phyloP scores from a whole-genome alignment of 2,797 vertebrate species.

The Tragopan temminckii region DNA sequence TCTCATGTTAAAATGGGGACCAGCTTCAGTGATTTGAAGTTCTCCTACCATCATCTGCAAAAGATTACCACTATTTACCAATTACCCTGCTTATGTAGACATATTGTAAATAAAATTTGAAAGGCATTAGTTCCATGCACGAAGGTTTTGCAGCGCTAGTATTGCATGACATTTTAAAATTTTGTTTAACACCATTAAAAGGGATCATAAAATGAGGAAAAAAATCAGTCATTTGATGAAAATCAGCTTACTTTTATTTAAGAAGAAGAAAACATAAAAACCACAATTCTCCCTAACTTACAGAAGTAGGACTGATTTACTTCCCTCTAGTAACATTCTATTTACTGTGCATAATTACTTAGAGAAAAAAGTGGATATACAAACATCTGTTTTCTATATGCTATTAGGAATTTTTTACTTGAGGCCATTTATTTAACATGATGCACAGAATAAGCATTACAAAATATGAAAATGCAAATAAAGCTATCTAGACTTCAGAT shows the following conservation, averaged over 20 bases:
- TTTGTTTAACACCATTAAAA: not conserved
- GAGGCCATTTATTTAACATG: slow-evolving; percentile 1
- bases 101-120: not conserved
- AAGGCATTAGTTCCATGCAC: not conserved
- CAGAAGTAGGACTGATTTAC: slow-evolving; percentile 45
- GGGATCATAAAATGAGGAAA: not conserved
- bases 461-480: slow-evolving; percentile 58
- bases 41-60: not conserved
- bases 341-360: slow-evolving; percentile 43
- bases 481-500: slow-evolving; percentile 9
- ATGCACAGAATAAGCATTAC: slow-evolving; percentile 25
- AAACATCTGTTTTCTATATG: slow-evolving; percentile 33
- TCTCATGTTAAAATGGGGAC: not conserved
- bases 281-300: slow-evolving; percentile 16
- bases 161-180: not conserved
- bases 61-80: not conserved
- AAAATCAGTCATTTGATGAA: slow-evolving; percentile 25
- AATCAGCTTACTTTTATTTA: slow-evolving; percentile 23
- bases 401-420: slow-evolving; percentile 23
- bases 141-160: not conserved
- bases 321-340: not conserved
- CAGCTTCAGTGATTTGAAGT: not conserved
- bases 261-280: not conserved
- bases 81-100: not conserved
- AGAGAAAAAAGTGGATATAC: slow-evolving; percentile 7